phyloP scores from a whole-genome alignment of 2,797 vertebrate genomes.

The Pangasius larnaudii region DNA sequence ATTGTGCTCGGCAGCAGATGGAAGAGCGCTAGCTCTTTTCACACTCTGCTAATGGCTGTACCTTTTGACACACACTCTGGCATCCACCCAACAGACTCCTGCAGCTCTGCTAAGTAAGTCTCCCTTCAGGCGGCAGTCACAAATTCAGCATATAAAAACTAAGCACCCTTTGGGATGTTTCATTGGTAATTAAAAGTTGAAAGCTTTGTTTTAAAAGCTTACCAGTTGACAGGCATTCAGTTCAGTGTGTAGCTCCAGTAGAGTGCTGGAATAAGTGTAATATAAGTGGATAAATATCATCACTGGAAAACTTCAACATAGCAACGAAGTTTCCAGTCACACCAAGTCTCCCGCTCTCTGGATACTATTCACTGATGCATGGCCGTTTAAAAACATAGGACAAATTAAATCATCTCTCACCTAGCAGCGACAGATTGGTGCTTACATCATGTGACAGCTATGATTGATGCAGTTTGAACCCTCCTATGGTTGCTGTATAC shows the following conservation, averaged over 20 bases:
- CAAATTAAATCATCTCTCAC: constrained; percentile 79
- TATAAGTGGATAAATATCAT: constrained; percentile 36
- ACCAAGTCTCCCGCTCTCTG: constrained; percentile 38
- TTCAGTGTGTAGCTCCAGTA: not conserved
- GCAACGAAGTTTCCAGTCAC: constrained; percentile 27
- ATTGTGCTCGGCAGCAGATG: constrained; percentile 40
- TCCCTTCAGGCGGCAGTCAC: constrained; percentile 19
- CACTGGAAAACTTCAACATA: constrained; percentile 49
- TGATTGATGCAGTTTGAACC: constrained; percentile 76
- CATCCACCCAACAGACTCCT: constrained; percentile 36
- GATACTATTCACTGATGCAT: constrained; percentile 72
- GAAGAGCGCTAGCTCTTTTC: constrained; percentile 38
- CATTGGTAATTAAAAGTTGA: constrained; percentile 57
- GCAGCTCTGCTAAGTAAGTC: constrained; percentile 47
- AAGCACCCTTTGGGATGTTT: constrained; percentile 55
- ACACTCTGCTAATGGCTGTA: constrained; percentile 46
- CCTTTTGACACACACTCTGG: constrained; percentile 43
- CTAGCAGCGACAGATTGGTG: constrained; percentile 69
- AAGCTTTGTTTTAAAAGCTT: constrained; percentile 30
- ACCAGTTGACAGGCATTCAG: constrained; percentile 17
- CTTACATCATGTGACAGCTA: constrained; percentile 69
- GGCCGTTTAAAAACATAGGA: constrained; percentile 65
- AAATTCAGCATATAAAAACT: constrained; percentile 48
- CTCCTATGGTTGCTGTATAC: constrained; percentile 75
- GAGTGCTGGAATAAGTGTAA: not conserved